Evolutionary conservation across 2,797 vertebrate species (phyloP), one percentile per base, ranked within the genome.

Genomic region (Tiaroga cobitis): DNA sequence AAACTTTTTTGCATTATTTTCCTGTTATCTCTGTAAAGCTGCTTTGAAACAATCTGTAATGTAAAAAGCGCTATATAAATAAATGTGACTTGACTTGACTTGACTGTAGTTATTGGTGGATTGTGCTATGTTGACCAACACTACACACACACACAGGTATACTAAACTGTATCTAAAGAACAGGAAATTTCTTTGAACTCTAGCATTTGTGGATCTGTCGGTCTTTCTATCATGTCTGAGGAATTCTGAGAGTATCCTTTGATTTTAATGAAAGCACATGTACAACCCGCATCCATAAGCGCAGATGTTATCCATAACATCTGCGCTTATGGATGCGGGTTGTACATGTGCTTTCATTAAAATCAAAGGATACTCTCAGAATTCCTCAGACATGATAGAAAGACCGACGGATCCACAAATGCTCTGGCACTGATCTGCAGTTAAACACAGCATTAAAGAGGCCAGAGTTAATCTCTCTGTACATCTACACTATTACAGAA

Each of bases 281-380:
- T n/a, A n/a, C n/a, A n/a, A n/a, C n/a, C n/a, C n/a, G n/a, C n/a
- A n/a, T n/a, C n/a, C n/a, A n/a, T n/a, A n/a, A n/a, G n/a, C n/a
- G n/a, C n/a, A n/a, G n/a, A n/a, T n/a, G n/a, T n/a, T n/a, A n/a
- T n/a, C 5, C 73, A 37, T 24, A 24, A 73, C 77, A 85, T 85
- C 83, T 80, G 76, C 5, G 43, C 51, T 41, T 34, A n/a, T 39
- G 41, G 51, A 61, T 85, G 77, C 10, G 21, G 43, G 54, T 65
- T 80, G 72, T 21, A 54, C 41, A 84, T 76, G n/a, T 81, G 86
- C 73, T 67, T 72, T 80, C 54, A 78, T 80, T 29, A 85, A 80
- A 80, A 39, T 46, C 56, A 74, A 65, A 59, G 69, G 39, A 18
- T 54, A 16, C 21, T 65, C 19, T 73, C 19, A 72, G 69, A 78